Evolutionary conservation across 2,888 invertebrate genomes (phyloP).

Genomic region (Abrostola triplasia): DNA sequence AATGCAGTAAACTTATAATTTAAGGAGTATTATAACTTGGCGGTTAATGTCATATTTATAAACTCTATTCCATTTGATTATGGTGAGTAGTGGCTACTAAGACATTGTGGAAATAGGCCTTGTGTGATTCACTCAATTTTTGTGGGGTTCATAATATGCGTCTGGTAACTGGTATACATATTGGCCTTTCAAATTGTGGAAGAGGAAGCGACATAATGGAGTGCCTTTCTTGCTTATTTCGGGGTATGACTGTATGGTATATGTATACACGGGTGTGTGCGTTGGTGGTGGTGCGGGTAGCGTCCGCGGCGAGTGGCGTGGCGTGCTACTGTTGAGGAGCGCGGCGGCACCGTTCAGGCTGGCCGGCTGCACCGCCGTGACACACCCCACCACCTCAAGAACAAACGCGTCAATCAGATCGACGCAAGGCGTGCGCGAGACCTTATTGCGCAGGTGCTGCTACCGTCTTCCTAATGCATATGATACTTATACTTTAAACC

Average conservation of each 20-base stretch:
- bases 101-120: no score
- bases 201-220: constrained; percentile 1
- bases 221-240: constrained; percentile 8
- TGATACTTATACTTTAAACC: constrained; percentile 27
- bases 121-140: no score
- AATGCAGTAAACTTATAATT: no score
- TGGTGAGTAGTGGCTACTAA: no score
- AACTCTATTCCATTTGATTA: no score
- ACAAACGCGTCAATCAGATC: constrained; percentile 94
- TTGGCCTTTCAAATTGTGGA: neutral
- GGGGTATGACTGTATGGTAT: constrained; percentile 48
- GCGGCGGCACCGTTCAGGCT: constrained; percentile 74
- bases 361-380: constrained; percentile 95
- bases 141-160: neutral
- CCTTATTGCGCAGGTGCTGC: constrained; percentile 84
- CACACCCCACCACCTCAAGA: constrained; percentile 99
- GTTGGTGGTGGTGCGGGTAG: constrained; percentile 71
- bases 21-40: no score
- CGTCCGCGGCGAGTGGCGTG: constrained; percentile 86
- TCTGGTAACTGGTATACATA: neutral
- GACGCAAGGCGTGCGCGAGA: constrained; percentile 81
- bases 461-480: constrained; percentile 47
- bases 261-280: constrained; percentile 51
- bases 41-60: no score
- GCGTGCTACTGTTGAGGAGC: constrained; percentile 76